Evolutionary conservation across 2,888 invertebrate genomes (phyloP).

Genomic region (Drosophila affinis): DNA sequence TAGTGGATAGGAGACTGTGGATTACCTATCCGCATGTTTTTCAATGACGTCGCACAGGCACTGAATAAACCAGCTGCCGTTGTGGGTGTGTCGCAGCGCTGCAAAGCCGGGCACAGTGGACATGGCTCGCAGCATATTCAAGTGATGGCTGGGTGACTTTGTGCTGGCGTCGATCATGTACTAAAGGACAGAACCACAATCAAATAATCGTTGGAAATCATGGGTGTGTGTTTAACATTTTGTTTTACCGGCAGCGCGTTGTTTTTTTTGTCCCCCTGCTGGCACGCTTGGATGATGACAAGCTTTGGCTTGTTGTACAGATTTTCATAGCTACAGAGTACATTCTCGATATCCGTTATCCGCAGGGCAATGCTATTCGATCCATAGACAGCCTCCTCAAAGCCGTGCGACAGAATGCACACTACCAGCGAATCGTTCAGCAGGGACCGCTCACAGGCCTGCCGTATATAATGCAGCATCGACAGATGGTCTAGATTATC

Average conservation of each 20-base stretch:
- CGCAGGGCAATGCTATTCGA: slow-evolving; percentile 84
- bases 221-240: too few relatives aligned
- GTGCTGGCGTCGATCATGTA: slow-evolving; percentile 42
- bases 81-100: slow-evolving; percentile 76
- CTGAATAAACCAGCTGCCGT: slow-evolving; percentile 83
- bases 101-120: slow-evolving; percentile 81
- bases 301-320: slow-evolving; percentile 85
- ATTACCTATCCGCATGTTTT: slow-evolving; percentile 67
- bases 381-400: slow-evolving; percentile 84
- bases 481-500: slow-evolving; percentile 75
- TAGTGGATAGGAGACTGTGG: background rate
- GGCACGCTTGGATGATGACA: slow-evolving; percentile 86
- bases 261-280: slow-evolving; percentile 80
- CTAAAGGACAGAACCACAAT: slow-evolving; percentile 18
- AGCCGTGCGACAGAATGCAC: slow-evolving; percentile 82
- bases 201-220: too few relatives aligned
- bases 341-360: slow-evolving; percentile 84
- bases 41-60: slow-evolving; percentile 76
- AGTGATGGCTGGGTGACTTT: slow-evolving; percentile 44
- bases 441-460: slow-evolving; percentile 68
- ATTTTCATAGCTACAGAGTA: slow-evolving; percentile 82
- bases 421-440: slow-evolving; percentile 81
- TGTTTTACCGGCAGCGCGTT: slow-evolving; percentile 40
- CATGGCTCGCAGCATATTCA: slow-evolving; percentile 80
- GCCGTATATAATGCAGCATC: slow-evolving; percentile 69